A percentile compares a stretch with the other conserved stretches of the same genome.
These are phyloP conservation scores for Oryzias sinensis DNA, from an alignment of 2,797 vertebrate genomes.

Conservation along the genomic window DNA sequence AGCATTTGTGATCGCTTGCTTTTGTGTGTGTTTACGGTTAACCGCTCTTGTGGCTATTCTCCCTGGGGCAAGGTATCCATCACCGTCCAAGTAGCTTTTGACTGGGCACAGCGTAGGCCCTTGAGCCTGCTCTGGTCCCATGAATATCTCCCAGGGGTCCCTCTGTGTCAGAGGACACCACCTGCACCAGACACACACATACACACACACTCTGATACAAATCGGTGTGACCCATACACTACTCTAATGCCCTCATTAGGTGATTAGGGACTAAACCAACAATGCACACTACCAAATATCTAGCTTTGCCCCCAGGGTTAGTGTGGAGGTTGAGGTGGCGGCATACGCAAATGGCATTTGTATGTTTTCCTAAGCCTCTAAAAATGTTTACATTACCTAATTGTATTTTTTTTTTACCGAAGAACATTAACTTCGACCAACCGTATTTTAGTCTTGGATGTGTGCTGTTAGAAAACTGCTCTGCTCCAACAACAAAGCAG, in stretches of 20 bases:
- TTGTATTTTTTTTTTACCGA: conserved; percentile 3
- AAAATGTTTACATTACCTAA: background rate
- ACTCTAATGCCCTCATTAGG: conserved; percentile 74
- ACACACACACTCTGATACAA: conserved; percentile 50
- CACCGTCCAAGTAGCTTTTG: conserved; percentile 71
- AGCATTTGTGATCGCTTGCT: conserved; percentile 35
- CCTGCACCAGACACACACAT: conserved; percentile 58
- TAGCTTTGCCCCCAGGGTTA: conserved; percentile 37
- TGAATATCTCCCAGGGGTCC: conserved; percentile 77
- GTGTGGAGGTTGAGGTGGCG: conserved; percentile 26
- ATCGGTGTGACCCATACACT: conserved; percentile 67
- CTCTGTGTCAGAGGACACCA: conserved; percentile 73
- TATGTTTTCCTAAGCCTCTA: conserved; percentile 8
- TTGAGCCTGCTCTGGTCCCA: conserved; percentile 57
- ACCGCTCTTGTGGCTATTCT: conserved; percentile 64
- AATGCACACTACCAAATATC: conserved; percentile 46
- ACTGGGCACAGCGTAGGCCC: conserved; percentile 66
- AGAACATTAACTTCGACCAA: conserved; percentile 3
- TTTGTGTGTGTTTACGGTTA: conserved; percentile 64
- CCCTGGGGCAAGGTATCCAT: conserved; percentile 81
- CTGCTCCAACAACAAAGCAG: too few relatives aligned
- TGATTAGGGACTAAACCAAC: conserved; percentile 74
- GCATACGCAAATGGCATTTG: conserved; percentile 25
- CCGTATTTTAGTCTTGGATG: background rate
- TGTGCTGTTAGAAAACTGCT: background rate